Percentiles rank a stretch among this genome's conserved stretches.
Conservation (phyloP, 2,113 vertebrate species). For the Cyanoramphus novaezelandiae region DNA sequence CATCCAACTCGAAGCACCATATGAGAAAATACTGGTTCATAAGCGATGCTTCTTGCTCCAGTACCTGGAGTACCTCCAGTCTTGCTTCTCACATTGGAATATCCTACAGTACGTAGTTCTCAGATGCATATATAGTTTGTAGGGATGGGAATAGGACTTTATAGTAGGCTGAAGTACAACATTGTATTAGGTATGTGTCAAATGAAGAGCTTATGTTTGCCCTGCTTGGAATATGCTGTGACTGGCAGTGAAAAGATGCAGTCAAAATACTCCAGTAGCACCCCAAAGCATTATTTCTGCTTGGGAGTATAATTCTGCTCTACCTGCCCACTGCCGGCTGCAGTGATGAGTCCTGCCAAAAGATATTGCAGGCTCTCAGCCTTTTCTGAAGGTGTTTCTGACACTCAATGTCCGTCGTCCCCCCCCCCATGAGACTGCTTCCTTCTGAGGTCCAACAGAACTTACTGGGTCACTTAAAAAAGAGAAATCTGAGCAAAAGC, state of each 20-base stretch:
- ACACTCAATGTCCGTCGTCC: neutral
- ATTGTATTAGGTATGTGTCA: neutral
- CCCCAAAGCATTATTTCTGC: neutral
- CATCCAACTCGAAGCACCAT: rapidly evolving
- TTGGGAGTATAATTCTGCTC: neutral
- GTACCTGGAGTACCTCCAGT: neutral
- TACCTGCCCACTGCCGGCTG: neutral
- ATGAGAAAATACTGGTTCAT: neutral
- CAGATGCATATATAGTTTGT: neutral
- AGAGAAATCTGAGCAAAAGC: neutral
- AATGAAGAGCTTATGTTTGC: neutral
- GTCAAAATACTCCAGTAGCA: neutral
- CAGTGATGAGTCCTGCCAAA: neutral
- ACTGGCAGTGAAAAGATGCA: neutral
- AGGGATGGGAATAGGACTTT: neutral
- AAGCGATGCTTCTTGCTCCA: neutral
- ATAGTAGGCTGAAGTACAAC: neutral
- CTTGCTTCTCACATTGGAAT: neutral
- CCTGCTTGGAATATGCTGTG: neutral
- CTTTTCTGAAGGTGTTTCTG: neutral
- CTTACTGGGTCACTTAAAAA: neutral
- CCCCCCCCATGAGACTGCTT: neutral
- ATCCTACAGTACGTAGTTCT: neutral
- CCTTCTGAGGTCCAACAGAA: neutral
- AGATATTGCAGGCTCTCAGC: neutral